phyloP scores from a whole-genome alignment of 2,113 vertebrate genomes.

The Cyprinodon brontotheroides region DNA sequence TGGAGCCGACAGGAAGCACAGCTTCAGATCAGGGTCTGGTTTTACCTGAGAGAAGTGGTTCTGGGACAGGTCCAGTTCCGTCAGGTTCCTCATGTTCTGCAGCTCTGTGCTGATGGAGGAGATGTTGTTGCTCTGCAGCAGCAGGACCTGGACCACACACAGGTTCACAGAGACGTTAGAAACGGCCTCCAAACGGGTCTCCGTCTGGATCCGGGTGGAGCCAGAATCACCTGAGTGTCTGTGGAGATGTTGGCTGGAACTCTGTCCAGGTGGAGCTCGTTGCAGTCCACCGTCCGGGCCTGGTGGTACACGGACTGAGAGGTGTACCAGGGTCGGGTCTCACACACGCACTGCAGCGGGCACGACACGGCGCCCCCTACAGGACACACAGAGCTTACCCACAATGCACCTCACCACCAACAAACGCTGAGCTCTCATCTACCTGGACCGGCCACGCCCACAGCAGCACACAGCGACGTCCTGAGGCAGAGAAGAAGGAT shows the following conservation, averaged over 20 bases:
- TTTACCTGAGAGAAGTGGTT: constrained; percentile 82
- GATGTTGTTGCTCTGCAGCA: constrained; percentile 86
- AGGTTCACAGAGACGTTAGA: neutral
- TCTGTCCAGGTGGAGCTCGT: constrained; percentile 79
- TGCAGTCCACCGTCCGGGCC: constrained; percentile 84
- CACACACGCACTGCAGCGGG: constrained; percentile 84
- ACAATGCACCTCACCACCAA: neutral
- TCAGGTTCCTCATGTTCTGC: constrained; percentile 80
- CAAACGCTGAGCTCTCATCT: neutral
- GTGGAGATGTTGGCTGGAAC: constrained; percentile 75
- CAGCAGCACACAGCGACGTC: constrained; percentile 28
- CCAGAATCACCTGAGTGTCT: constrained; percentile 71
- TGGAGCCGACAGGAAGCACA: neutral
- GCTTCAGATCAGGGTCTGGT: neutral
- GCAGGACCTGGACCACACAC: constrained; percentile 73
- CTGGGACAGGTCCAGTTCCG: constrained; percentile 85
- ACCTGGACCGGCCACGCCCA: constrained; percentile 41
- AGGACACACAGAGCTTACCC: constrained; percentile 39
- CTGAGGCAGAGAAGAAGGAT: constrained; percentile 27
- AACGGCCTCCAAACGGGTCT: too few relatives aligned
- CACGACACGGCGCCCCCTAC: constrained; percentile 65
- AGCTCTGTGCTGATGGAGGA: constrained; percentile 77
- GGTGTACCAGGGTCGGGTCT: constrained; percentile 86
- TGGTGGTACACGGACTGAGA: constrained; percentile 85
- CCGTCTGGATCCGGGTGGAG: neutral